Base-by-base conservation (phyloP, 2,113 vertebrate species). In the Sterrhoptilus dennistouni region DNA sequence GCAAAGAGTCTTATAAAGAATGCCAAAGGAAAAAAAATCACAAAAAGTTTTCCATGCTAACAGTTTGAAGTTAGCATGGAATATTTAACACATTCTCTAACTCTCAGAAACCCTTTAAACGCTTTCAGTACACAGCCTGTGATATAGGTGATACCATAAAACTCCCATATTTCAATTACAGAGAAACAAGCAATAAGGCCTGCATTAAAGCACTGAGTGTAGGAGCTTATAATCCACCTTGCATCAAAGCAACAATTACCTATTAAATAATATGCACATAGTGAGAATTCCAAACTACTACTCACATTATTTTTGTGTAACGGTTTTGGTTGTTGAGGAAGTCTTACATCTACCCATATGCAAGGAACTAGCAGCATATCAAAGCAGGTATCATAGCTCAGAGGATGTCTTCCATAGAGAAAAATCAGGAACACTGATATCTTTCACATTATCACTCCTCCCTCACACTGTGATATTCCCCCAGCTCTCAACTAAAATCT, bases 211-310 rank as follows among this genome's bases (percentile, higher is more conserved):
- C 35, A 53, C 23, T 40, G 40, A 74, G 11, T 29, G 6, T 15
- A 63, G 57, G 20, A 90, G 20, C n/a, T 93, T 85, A 79, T 85
- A 74, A 84, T 79, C 52, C 65, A 79, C 53, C 23, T 61, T 84
- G 33, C 35, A 94, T 71, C 69, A 87, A 91, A 95, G 65, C n/a
- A 86, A 29, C 56, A 85, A 80, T 76, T 93, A 93, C 71, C 81
- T 96, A 88, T 52, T 60, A 60, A 89, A 75, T 44, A 72, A 75
- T 57, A 65, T 1, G 22, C 38, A 75, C 17, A 60, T 12, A 38
- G 66, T 54, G 65, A 87, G 57, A 86, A 90, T 65, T 68, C 44
- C 74, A 88, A 87, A 66, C 50, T 93, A 22, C 81, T 72, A 70
- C 77, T 91, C n/a, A 45, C 21, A 36, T 80, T 61, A 93, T 78